A percentile compares a stretch with the other conserved stretches of the same genome.
These are phyloP conservation scores for Motacilla alba DNA, from an alignment of 2,113 vertebrate species.

Conservation along the genomic window DNA sequence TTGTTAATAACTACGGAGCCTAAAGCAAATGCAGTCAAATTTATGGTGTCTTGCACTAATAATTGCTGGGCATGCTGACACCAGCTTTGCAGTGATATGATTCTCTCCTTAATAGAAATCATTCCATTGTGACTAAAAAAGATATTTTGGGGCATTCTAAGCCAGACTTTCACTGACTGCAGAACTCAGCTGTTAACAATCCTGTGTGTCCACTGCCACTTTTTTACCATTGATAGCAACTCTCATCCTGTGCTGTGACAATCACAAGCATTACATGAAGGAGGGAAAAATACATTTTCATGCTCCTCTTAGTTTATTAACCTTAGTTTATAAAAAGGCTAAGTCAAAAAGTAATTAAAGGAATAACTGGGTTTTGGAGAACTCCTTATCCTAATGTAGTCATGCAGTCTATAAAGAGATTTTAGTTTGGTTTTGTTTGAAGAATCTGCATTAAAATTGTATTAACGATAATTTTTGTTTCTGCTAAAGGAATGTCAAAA, in stretches of 20 bases:
- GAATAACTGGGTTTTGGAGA: not conserved
- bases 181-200: not conserved
- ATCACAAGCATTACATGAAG: not conserved
- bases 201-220: not conserved
- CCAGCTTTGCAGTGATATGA: not conserved
- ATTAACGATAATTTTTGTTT: not conserved
- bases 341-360: constrained; percentile 1
- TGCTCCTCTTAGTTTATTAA: not conserved
- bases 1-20: constrained; percentile 53
- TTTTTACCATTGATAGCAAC: not conserved
- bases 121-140: not conserved
- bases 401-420: not conserved
- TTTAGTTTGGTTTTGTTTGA: not conserved
- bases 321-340: not conserved
- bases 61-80: not conserved
- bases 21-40: not conserved
- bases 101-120: not conserved
- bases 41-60: constrained; percentile 10
- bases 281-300: not conserved
- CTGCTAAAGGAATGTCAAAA: not conserved
- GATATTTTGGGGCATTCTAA: not conserved
- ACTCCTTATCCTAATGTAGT: not conserved
- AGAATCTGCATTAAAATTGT: not conserved
- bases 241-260: not conserved
- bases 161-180: fast-evolving